Conservation (phyloP, 2,888 invertebrate genomes). For the Nemotelus pantherinus region DNA sequence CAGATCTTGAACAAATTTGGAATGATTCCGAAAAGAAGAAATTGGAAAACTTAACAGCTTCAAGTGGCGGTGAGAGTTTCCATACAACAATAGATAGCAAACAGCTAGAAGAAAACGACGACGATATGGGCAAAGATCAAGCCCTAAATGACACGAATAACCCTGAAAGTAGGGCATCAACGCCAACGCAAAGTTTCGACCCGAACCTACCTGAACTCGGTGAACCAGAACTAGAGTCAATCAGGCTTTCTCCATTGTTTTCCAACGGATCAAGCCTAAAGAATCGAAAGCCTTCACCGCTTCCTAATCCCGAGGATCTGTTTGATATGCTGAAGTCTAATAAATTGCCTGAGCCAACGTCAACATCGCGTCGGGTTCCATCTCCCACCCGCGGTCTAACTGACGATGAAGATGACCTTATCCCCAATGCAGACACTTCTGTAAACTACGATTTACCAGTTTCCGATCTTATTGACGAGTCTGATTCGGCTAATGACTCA, state of each 20-base stretch:
- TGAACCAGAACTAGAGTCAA: not conserved
- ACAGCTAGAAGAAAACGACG: not conserved
- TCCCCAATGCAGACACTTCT: not conserved
- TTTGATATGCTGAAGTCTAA: conserved; percentile 37
- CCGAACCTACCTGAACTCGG: not conserved
- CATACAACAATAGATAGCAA: no score
- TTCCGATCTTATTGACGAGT: conserved; percentile 13
- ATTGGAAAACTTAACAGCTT: no score
- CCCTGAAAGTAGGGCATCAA: conserved; percentile 11
- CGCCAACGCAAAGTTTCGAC: not conserved
- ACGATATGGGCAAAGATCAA: not conserved
- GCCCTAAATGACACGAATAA: not conserved
- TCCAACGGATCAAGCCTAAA: conserved; percentile 14
- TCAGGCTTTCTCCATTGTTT: not conserved
- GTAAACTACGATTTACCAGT: not conserved
- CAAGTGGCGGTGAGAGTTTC: no score
- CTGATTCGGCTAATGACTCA: conserved; percentile 19
- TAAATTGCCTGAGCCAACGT: conserved; percentile 11
- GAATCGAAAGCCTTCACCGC: not conserved
- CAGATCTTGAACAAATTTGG: no score
- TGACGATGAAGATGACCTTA: conserved; percentile 19
- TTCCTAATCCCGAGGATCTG: conserved; percentile 16
- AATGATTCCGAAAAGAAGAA: no score
- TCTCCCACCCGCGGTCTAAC: not conserved
- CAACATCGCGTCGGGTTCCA: not conserved